Base-by-base conservation (phyloP, 2,888 invertebrate species). In the Elysia crispata region DNA sequence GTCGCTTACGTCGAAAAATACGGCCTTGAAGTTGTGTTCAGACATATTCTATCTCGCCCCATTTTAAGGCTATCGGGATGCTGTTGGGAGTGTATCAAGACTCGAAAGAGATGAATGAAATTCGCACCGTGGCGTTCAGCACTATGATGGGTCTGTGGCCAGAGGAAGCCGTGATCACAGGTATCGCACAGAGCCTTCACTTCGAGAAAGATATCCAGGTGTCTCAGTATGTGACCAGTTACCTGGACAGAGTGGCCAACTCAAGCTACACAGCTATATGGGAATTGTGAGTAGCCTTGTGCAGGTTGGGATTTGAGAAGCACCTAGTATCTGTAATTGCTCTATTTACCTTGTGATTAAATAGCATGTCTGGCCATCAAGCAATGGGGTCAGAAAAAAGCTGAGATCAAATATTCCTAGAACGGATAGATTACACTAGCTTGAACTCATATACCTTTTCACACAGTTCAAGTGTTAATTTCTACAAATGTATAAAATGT, bases 101-200 rank as follows among this genome's bases (percentile, higher is more conserved):
- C 25, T 18, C n/a, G 1, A 75, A 1, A 5, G 75, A 75, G 30
- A 31, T 23, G 13, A 1, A 62, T n/a, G 75, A 75, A 20, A 13
- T 75, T 30, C 75, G 75, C 3, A 57, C n/a, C 60, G 15, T 28
- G 13, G 75, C 75, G 15, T 75, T 75, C 75, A 3, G 57, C 20
- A 30, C 31, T 1, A 15, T 75, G 62, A 31, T 62, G 31, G 18
- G 60, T 1, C 75, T 75, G n/a, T 20, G 31, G 28, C 75, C 75
- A 1, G 75, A 75, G 11, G 28, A 18, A 1, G 28, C 30, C 23
- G 31, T 75, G 3, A 13, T 60, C 13, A 31, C 57, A 8, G 30
- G 28, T 25, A 62, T 75, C 30, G 62, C 60, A 15, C 57, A n/a
- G n/a, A 13, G 18, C 25, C 62, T 75, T 5, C 57, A 30, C 33